Evolutionary conservation across 2,888 invertebrate species (phyloP), one percentile per base, ranked within the genome.

Genomic region (Mimas tiliae): DNA sequence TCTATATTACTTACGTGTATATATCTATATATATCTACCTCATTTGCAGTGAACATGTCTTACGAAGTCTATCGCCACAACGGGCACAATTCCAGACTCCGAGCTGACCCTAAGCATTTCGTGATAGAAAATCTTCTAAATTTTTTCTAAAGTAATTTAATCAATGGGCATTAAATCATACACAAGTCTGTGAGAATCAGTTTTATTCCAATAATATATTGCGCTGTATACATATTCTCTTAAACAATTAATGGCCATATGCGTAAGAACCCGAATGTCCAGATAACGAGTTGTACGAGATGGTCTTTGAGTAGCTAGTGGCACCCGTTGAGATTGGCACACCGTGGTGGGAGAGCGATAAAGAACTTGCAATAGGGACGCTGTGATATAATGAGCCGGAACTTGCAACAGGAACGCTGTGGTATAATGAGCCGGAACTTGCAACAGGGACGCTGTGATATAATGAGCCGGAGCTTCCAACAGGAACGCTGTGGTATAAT

Each of bases 251-350:
- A 33, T 67, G 67, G 19, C 64, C 64, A 33, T 72, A 69, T n/a
- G 69, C 67, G 14, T 68, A 68, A 12, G 53, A 19, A 19, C 62
- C 64, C 34, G 70, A 67, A 65, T 71, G 70, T 16, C 70, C 68
- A 47, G 71, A 52, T 33, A 72, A 66, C 14, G 69, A 66, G 38
- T 72, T 72, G 63, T 71, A 74, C 11, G 67, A 62, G 52, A 72
- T 67, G 11, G 73, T 68, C 64, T 74, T 73, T 6, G 70, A 66
- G 48, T 70, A 70, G 55, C 67, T 67, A 33, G 64, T 62, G 14
- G 67, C 67, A 0, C 52, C 50, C 1, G 64, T 45, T 8, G 64
- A 62, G 38, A 50, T 19, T 1, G 64, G 67, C 9, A 52, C 62
- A 8, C 67, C 67, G 45, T 64, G 64, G 45, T 64, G 64, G 11